Conservation (phyloP, 2,113 vertebrate species). For the Centropristis striata region DNA sequence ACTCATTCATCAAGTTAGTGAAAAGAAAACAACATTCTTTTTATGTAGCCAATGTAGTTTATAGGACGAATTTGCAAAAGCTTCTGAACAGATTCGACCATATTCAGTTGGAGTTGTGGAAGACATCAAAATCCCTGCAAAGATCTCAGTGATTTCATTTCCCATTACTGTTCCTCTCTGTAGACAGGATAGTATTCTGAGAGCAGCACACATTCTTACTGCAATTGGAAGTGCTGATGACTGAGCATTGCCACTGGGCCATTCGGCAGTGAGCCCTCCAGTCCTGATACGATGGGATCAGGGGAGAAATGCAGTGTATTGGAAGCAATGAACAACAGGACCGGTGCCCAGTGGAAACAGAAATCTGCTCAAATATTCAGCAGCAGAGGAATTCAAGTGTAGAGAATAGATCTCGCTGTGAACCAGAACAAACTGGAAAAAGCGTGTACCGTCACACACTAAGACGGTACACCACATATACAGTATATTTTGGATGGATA, state of each 20-base stretch:
- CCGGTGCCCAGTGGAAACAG: not conserved
- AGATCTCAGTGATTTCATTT: constrained; percentile 9
- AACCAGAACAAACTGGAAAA: not conserved
- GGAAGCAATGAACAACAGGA: constrained; percentile 27
- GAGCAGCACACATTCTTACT: not conserved
- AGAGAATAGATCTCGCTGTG: not conserved
- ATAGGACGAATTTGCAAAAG: not conserved
- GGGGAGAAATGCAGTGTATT: constrained; percentile 14
- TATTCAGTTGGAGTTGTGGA: not conserved
- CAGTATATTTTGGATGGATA: too few species aligned
- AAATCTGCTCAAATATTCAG: constrained; percentile 20
- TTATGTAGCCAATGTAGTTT: not conserved
- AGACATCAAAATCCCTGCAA: not conserved
- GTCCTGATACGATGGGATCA: constrained; percentile 26
- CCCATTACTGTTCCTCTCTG: not conserved
- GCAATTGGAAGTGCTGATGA: constrained; percentile 32
- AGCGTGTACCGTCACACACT: not conserved
- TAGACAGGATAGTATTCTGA: not conserved
- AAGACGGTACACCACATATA: not conserved
- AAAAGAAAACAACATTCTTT: not conserved
- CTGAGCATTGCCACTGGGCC: constrained; percentile 18
- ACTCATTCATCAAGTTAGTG: constrained; percentile 31
- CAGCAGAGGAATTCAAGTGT: not conserved
- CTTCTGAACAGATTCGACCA: not conserved
- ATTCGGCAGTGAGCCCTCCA: constrained; percentile 23